These are phyloP conservation scores for Peromyscus leucopus DNA, from an alignment of 2,113 vertebrate genomes.

Conservation along the genomic window DNA sequence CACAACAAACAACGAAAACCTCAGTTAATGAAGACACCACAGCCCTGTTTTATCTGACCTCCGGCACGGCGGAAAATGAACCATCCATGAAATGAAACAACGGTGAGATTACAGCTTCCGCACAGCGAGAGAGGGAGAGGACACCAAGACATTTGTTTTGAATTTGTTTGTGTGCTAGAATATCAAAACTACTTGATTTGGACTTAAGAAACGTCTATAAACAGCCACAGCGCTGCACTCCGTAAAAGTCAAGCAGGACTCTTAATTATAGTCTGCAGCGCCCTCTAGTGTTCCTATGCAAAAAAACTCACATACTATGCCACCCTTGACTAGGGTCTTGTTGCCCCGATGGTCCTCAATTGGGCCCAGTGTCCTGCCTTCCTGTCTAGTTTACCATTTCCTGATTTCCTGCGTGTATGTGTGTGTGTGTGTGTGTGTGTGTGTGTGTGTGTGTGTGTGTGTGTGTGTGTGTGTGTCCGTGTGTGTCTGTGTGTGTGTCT, in stretches of 20 bases:
- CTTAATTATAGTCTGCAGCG: conserved; percentile 77
- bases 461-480: background rate
- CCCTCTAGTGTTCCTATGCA: conserved; percentile 84
- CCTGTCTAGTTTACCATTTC: background rate
- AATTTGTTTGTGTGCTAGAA: background rate
- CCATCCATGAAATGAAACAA: background rate
- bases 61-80: background rate
- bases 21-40: background rate
- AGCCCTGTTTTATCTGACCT: background rate
- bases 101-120: background rate
- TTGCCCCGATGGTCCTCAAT: background rate
- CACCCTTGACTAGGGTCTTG: background rate
- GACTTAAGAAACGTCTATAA: conserved; percentile 8
- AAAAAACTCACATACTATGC: background rate
- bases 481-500: too few relatives aligned
- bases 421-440: too few relatives aligned
- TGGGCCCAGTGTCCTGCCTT: background rate
- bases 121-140: background rate
- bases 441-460: background rate
- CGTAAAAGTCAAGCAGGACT: background rate
- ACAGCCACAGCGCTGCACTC: background rate
- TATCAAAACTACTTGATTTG: background rate
- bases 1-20: background rate
- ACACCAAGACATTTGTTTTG: background rate
- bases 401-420: background rate